phyloP scores from a whole-genome alignment of 2,113 vertebrate species.

The Coptodon rendalli region DNA sequence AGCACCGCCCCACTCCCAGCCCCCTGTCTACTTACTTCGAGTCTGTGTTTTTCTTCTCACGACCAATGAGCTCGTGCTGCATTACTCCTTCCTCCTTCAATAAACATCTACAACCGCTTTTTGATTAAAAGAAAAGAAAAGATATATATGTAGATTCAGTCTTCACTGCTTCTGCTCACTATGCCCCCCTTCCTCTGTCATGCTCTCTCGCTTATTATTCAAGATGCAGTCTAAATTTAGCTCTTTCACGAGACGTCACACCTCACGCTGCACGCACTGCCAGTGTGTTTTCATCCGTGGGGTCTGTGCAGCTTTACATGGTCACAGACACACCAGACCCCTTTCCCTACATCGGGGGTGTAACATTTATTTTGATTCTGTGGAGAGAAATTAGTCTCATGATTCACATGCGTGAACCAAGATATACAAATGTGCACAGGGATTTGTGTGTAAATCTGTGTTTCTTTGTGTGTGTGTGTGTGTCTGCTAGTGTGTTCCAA shows the following conservation, averaged over 20 bases:
- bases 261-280: neutral
- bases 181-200: neutral
- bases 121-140: neutral
- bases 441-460: neutral
- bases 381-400: neutral
- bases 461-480: neutral
- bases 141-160: neutral
- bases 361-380: neutral
- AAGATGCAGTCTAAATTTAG: conserved; percentile 48
- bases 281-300: neutral
- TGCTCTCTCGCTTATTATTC: conserved; percentile 23
- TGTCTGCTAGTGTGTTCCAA: neutral
- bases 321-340: neutral
- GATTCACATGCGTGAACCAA: neutral
- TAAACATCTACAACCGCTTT: neutral
- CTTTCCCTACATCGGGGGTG: neutral
- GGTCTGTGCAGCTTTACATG: neutral
- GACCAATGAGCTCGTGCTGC: neutral
- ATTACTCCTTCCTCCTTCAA: neutral
- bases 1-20: conserved; percentile 9
- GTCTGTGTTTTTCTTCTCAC: neutral
- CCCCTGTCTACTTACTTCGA: neutral
- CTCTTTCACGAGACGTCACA: neutral
- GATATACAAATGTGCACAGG: neutral
- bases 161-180: neutral